Evolutionary conservation across 2,888 invertebrate genomes (phyloP), one percentile per base, ranked within the genome.

Genomic region (Macaria notata): DNA sequence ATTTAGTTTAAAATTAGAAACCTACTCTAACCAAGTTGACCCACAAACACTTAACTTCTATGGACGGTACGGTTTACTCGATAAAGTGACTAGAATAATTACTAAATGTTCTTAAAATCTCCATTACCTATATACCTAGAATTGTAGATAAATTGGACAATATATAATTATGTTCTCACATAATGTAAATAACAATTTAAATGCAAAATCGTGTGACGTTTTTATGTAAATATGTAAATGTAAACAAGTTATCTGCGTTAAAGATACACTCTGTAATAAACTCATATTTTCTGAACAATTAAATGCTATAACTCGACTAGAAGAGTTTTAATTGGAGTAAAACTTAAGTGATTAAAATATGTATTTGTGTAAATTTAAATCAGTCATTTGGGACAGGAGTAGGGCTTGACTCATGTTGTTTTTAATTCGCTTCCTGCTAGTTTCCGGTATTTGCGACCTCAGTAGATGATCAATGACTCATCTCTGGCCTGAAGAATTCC

Each of bases 391-490:
- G 39, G 43, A 53, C 36, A 29, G 30, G 49, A 46, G 41, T 54
- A 51, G 48, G 54, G 31, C 38, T 46, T 59, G 56, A 66, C 54
- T 60, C 59, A 61, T 53, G 61, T 53, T 68, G 49, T 44, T 50
- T 61, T 64, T n/a, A 68, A 72, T 69, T 60, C 62, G 49, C 62
- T 71, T 72, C 70, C 69, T 69, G 61, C 53, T 63, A 56, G 70
- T 64, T 70, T 76, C 76, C 76, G 75, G 70, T 59, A 62, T 67
- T 65, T 61, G 61, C 43, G 67, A 68, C 63, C 64, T 60, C 51
- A 45, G 47, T 53, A 43, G 54, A 58, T 55, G 53, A 62, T 54
- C 56, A 62, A 44, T 68, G 68, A 70, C 46, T 70, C 69, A 67
- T 68, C 69, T 66, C 63, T 59, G 51, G 54, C 58, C 67, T 70